These are phyloP conservation scores for Aphelinus atriplicis DNA, from an alignment of 1,140 invertebrate species.

Conservation along the genomic window DNA sequence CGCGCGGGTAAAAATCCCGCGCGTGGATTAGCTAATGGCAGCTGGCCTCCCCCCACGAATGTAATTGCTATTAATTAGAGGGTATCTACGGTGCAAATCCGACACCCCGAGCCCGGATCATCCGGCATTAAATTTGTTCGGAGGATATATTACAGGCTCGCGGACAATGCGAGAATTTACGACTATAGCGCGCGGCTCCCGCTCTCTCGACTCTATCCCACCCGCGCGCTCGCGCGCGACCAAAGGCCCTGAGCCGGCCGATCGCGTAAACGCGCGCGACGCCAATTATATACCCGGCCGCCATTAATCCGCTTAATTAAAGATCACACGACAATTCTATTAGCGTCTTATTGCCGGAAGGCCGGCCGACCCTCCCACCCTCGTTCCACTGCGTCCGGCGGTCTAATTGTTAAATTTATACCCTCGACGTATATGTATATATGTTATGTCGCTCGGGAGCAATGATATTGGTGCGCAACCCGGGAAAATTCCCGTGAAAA, in stretches of 20 bases:
- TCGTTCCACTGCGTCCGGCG: too few relatives aligned
- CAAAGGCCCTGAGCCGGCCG: too few relatives aligned
- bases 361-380: too few relatives aligned
- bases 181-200: neutral
- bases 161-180: conserved; percentile 36
- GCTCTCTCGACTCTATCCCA: conserved; percentile 4
- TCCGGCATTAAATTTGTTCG: conserved; percentile 37
- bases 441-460: too few relatives aligned
- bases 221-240: neutral
- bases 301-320: conserved; percentile 59
- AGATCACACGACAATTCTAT: conserved; percentile 60
- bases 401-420: conserved; percentile 12
- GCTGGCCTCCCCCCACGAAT: neutral
- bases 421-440: too few relatives aligned
- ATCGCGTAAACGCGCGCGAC: neutral
- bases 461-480: too few relatives aligned
- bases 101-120: conserved; percentile 14
- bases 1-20: too few relatives aligned
- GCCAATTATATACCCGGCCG: conserved; percentile 38
- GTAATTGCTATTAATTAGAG: conserved; percentile 28
- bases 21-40: too few relatives aligned
- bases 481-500: too few relatives aligned
- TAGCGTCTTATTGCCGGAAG: conserved; percentile 46
- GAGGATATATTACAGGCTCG: conserved; percentile 22
- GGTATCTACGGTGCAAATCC: conserved; percentile 2